These are phyloP conservation scores for Apis dorsata DNA, from an alignment of 1,140 invertebrate genomes.

Conservation along the genomic window DNA sequence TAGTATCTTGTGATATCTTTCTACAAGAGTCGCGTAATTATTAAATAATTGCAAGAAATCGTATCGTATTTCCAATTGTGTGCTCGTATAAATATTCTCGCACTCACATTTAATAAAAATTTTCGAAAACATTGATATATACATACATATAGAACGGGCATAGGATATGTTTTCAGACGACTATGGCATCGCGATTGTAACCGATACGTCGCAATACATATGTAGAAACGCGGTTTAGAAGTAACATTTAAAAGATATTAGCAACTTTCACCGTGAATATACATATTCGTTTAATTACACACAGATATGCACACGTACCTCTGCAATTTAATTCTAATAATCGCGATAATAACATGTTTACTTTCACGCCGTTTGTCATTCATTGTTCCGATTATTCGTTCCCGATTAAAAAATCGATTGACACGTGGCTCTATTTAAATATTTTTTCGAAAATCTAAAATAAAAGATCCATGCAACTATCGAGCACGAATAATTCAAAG, in stretches of 20 bases:
- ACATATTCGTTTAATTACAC: conserved; percentile 6
- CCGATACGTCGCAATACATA: background rate
- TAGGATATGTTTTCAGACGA: background rate
- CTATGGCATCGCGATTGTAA: conserved; percentile 3
- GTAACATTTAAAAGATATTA: conserved; percentile 3
- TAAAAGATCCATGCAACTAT: too few species aligned
- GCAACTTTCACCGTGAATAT: conserved; percentile 5
- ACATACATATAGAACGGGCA: background rate
- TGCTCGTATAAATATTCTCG: background rate
- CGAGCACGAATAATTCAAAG: background rate
- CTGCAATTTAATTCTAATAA: background rate
- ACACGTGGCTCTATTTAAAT: background rate
- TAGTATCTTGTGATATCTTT: background rate
- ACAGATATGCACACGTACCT: background rate
- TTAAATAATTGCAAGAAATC: conserved; percentile 39
- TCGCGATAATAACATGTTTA: background rate
- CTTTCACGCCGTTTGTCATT: background rate
- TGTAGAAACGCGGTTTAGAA: background rate
- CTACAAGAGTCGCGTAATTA: background rate
- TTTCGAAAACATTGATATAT: background rate
- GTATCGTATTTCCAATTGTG: background rate
- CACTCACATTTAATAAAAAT: background rate
- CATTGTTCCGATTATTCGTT: background rate
- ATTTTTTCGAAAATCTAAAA: background rate
- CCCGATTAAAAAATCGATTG: background rate